Evolutionary conservation across 2,113 vertebrate genomes (phyloP), one percentile per base, ranked within the genome.

Genomic region (Thalassoma bifasciatum): DNA sequence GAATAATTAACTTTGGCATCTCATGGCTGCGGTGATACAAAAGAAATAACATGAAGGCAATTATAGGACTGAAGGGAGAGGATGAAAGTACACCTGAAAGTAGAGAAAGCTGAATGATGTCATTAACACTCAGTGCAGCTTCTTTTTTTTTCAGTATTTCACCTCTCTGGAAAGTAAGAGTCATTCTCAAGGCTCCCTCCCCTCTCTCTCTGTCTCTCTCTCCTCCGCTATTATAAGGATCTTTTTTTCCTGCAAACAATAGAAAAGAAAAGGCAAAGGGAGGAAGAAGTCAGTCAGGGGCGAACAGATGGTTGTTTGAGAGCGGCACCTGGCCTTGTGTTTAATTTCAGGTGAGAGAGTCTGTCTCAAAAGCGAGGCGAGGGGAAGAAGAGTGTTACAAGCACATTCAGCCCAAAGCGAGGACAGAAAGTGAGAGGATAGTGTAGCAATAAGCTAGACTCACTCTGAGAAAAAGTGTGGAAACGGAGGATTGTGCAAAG

Each of bases 281-380:
- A 75, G 66, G 80, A 72, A 73, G 65, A 80, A 72, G 76, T 77
- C 81, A 71, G 71, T 75, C 81, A 77, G 79, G 87, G 87, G 46
- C 24, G 81, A 91, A 70, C 92, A 93, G 92, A 44, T 62, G 59
- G 38, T 23, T 46, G 38, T 46, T 62, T 26, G 14, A 24, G 21
- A 21, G 91, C 84, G 86, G 90, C 91, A 93, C 92, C 92, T 93
- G 92, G 93, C 75, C 81, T 85, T 77, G 83, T 92, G 91, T 92
- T 92, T 92, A 80, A 91, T 92, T 92, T 93, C 92, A 94, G 93
- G 93, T 93, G 92, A 93, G 88, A 90, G 88, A 76, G 82, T 73
- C 79, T 46, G 37, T 81, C 73, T 81, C 72, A 53, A 49, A 49
- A 83, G 85, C 60, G 82, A 64, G 73, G 60, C 71, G 82, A 69